A percentile compares a stretch with the other conserved stretches of the same genome.
Conservation (phyloP, 2,113 vertebrate species). For the Desmodus rotundus region DNA sequence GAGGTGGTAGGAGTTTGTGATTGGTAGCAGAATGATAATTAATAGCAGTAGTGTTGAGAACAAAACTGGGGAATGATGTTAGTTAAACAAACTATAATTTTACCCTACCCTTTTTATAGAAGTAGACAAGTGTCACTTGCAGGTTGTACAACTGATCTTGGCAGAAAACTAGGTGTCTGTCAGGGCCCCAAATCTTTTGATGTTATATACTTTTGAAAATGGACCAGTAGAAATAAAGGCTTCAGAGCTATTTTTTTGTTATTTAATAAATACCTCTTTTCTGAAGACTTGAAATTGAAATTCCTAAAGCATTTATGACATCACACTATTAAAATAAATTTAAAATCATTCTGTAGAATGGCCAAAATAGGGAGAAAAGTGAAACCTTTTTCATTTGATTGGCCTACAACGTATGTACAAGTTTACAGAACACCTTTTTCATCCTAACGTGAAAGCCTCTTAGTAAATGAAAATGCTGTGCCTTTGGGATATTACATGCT, state of each 20-base stretch:
- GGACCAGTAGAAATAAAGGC: background rate
- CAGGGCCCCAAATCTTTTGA: background rate
- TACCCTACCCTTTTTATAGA: background rate
- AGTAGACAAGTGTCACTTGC: conserved; percentile 32
- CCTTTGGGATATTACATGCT: background rate
- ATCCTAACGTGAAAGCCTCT: background rate
- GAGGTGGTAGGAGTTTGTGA: background rate
- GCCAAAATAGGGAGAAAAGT: background rate
- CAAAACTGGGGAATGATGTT: conserved; percentile 6
- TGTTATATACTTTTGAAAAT: background rate
- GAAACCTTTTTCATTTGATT: background rate
- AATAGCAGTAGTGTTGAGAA: background rate
- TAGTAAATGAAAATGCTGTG: background rate
- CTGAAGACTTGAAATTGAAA: background rate
- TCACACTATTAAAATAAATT: background rate
- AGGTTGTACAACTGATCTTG: conserved; percentile 22
- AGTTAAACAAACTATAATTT: conserved; percentile 44
- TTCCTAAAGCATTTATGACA: background rate
- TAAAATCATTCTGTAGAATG: background rate
- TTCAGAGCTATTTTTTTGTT: background rate
- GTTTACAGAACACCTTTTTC: background rate
- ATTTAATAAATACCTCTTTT: background rate
- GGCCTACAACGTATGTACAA: background rate
- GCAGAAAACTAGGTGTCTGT: conserved; percentile 2
- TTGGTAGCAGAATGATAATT: conserved; percentile 4